Evolutionary conservation across 2,888 invertebrate species (phyloP).

Genomic region (Phlogophora meticulosa): DNA sequence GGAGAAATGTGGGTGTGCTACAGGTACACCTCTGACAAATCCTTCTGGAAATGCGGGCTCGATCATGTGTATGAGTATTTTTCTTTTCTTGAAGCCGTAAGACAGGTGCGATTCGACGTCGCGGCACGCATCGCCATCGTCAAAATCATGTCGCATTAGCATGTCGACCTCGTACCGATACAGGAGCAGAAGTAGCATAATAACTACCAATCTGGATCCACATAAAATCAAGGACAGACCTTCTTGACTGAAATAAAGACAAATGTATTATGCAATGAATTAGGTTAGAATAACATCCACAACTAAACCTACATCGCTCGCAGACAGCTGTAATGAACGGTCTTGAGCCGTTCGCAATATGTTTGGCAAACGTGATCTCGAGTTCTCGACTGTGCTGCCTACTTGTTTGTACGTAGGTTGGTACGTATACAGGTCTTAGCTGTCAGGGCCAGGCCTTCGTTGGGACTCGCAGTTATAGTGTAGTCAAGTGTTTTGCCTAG

Average conservation of each 20-base stretch:
- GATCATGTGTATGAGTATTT: too few relatives aligned
- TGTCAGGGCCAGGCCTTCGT: slow-evolving; percentile 56
- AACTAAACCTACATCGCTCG: slow-evolving; percentile 14
- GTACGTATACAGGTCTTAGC: slow-evolving; percentile 12
- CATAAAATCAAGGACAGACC: background rate
- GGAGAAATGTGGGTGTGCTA: too few relatives aligned
- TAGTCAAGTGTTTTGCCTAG: slow-evolving; percentile 2
- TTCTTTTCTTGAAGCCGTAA: too few relatives aligned
- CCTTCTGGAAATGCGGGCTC: too few relatives aligned
- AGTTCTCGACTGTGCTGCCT: slow-evolving; percentile 7
- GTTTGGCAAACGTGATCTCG: slow-evolving; percentile 46
- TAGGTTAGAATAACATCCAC: slow-evolving; percentile 13
- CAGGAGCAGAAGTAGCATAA: too few relatives aligned
- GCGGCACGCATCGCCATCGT: too few relatives aligned
- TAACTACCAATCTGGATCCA: background rate
- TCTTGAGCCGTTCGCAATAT: slow-evolving; percentile 20
- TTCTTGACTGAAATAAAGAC: background rate
- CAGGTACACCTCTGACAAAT: too few relatives aligned
- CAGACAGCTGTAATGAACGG: slow-evolving; percentile 30
- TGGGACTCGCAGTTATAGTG: slow-evolving; percentile 3
- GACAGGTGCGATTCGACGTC: too few relatives aligned
- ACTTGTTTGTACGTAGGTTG: slow-evolving; percentile 11
- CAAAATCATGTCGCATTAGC: too few relatives aligned
- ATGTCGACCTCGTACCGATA: too few relatives aligned
- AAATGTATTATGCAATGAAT: slow-evolving; percentile 31